A percentile compares a stretch with the other conserved stretches of the same genome.
These are phyloP conservation scores for Eulemur rufifrons DNA, from an alignment of 2,113 vertebrate species.

Conservation along the genomic window DNA sequence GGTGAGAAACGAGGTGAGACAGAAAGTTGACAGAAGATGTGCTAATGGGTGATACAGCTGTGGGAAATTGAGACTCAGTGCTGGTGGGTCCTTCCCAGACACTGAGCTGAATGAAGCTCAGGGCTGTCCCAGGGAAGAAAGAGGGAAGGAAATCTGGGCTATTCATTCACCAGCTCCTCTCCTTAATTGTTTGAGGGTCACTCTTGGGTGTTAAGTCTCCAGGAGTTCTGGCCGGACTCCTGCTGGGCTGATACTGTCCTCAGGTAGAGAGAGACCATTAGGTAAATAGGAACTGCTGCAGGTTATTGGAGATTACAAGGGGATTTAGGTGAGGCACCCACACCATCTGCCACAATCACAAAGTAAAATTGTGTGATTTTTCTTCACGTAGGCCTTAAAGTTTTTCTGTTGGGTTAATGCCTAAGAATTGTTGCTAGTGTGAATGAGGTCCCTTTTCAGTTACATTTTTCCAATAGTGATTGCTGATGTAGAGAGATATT, in stretches of 20 bases:
- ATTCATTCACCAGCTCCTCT: not conserved
- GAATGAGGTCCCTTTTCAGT: not conserved
- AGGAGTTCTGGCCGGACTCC: not conserved
- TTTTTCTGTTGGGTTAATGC: not conserved
- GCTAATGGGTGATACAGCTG: not conserved
- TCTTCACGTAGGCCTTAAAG: not conserved
- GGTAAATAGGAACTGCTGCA: not conserved
- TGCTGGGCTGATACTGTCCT: not conserved
- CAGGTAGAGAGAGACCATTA: not conserved
- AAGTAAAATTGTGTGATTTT: not conserved
- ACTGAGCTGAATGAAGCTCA: not conserved
- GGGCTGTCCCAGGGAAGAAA: not conserved
- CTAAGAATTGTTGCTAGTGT: not conserved
- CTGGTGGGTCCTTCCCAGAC: not conserved
- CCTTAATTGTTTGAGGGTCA: not conserved
- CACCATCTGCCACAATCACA: not conserved
- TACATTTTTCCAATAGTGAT: not conserved
- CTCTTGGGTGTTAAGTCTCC: not conserved
- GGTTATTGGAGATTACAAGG: not conserved
- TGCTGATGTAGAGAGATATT: not conserved
- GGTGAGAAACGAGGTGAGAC: not conserved
- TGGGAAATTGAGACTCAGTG: not conserved
- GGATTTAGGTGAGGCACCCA: too few relatives aligned
- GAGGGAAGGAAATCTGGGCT: not conserved
- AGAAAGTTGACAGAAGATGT: not conserved